A percentile compares a stretch with the other conserved stretches of the same genome.
phyloP scores from a whole-genome alignment of 1,140 invertebrate species.

The Schlechtendalia chinensis region DNA sequence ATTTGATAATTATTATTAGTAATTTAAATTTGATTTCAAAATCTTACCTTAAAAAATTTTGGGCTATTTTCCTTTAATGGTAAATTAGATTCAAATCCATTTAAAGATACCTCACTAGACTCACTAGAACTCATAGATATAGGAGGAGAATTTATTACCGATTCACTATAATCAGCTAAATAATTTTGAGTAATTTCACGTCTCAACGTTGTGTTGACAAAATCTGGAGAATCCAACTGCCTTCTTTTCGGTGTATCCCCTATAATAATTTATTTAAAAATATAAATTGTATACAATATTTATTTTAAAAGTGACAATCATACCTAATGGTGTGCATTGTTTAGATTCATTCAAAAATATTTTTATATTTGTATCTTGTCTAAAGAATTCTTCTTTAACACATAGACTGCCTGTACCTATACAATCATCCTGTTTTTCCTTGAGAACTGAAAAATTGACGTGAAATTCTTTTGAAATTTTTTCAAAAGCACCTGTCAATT shows the following conservation, averaged over 20 bases:
- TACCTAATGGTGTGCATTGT: slow-evolving; percentile 31
- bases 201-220: slow-evolving; percentile 31
- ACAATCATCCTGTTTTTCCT: slow-evolving; percentile 33
- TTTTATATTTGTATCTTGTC: slow-evolving; percentile 40
- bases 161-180: slow-evolving; percentile 3
- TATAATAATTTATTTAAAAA: neutral
- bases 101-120: neutral
- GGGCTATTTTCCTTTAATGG: slow-evolving; percentile 37
- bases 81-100: slow-evolving; percentile 18
- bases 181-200: slow-evolving; percentile 37
- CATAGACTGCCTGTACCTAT: slow-evolving; percentile 30
- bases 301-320: neutral
- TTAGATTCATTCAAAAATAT: slow-evolving; percentile 34
- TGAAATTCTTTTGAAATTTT: slow-evolving; percentile 40
- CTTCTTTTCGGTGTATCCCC: slow-evolving; percentile 35
- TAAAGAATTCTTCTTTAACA: slow-evolving; percentile 46
- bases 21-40: neutral
- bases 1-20: neutral
- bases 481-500: neutral
- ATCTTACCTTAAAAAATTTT: neutral
- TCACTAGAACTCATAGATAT: neutral
- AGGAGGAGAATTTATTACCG: neutral
- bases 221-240: slow-evolving; percentile 36
- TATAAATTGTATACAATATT: neutral
- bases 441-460: slow-evolving; percentile 10